A percentile compares a stretch with the other conserved stretches of the same genome.
phyloP scores from a whole-genome alignment of 2,113 vertebrate genomes.

The Campylomormyrus numenius region DNA sequence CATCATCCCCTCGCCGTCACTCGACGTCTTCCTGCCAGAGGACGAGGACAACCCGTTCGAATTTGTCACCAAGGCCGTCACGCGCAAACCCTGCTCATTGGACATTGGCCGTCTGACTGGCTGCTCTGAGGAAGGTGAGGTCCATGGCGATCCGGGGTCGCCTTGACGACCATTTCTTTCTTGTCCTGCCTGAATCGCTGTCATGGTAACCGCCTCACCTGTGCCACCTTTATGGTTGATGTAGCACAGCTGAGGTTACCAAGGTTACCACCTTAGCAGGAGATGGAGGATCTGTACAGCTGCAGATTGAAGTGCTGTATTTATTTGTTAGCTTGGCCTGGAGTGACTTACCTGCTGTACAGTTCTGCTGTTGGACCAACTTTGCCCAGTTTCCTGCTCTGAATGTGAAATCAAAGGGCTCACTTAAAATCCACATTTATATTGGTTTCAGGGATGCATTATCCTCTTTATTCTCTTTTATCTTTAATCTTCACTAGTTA shows the following conservation, averaged over 20 bases:
- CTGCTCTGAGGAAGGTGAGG: constrained; percentile 74
- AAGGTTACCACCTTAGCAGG: constrained; percentile 48
- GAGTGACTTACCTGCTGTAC: background rate
- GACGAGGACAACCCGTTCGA: constrained; percentile 84
- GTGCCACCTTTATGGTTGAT: constrained; percentile 28
- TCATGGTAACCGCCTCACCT: constrained; percentile 48
- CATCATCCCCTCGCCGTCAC: constrained; percentile 70
- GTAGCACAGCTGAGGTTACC: constrained; percentile 58
- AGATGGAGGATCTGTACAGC: background rate
- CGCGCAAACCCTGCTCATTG: constrained; percentile 87
- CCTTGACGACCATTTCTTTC: constrained; percentile 5
- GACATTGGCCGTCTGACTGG: constrained; percentile 72
- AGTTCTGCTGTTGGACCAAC: background rate
- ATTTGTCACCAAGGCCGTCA: constrained; percentile 78
- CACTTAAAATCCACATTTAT: too few species aligned
- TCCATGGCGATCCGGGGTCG: constrained; percentile 8
- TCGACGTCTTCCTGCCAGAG: constrained; percentile 79
- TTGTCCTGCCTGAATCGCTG: constrained; percentile 26
- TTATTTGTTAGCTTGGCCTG: background rate
- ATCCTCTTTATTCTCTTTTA: background rate
- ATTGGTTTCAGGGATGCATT: background rate
- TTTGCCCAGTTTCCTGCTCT: background rate
- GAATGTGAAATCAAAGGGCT: background rate
- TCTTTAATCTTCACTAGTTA: background rate
- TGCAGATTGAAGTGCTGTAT: background rate